Evolutionary conservation across 2,888 invertebrate genomes (phyloP).

Genomic region (Megamerina dolium): DNA sequence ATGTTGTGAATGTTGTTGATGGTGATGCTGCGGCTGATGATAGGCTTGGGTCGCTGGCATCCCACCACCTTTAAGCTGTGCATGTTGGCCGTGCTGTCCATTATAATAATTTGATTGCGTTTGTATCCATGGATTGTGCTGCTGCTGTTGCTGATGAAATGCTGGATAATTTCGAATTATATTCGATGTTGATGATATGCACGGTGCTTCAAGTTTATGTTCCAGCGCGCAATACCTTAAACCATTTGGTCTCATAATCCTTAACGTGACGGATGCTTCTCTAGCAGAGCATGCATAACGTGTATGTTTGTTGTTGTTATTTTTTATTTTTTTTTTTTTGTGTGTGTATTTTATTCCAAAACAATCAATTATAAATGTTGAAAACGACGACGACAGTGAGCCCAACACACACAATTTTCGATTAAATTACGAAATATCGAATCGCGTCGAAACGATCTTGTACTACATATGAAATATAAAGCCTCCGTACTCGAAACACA

Average conservation of each 20-base stretch:
- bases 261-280: constrained; percentile 11
- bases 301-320: constrained; percentile 17
- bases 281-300: constrained; percentile 17
- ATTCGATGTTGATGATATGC: constrained; percentile 10
- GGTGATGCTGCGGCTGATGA: neutral
- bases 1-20: neutral
- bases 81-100: constrained; percentile 10
- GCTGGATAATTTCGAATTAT: neutral
- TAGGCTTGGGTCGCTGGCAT: neutral
- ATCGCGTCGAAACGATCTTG: too few species aligned
- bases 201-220: constrained; percentile 6
- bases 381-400: too few species aligned
- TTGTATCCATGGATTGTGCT: constrained; percentile 13
- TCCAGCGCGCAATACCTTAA: constrained; percentile 32
- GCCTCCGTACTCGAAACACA: too few species aligned
- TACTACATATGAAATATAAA: too few species aligned
- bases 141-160: constrained; percentile 9
- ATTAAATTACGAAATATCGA: too few species aligned
- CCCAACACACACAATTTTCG: too few species aligned
- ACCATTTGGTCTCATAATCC: constrained; percentile 42
- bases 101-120: constrained; percentile 9
- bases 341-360: too few species aligned
- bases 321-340: constrained; percentile 14
- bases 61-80: constrained; percentile 2
- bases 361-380: too few species aligned